A percentile compares a stretch with the other conserved stretches of the same genome.
Conservation (phyloP, 2,888 invertebrate genomes). For the Endotricha flammealis region DNA sequence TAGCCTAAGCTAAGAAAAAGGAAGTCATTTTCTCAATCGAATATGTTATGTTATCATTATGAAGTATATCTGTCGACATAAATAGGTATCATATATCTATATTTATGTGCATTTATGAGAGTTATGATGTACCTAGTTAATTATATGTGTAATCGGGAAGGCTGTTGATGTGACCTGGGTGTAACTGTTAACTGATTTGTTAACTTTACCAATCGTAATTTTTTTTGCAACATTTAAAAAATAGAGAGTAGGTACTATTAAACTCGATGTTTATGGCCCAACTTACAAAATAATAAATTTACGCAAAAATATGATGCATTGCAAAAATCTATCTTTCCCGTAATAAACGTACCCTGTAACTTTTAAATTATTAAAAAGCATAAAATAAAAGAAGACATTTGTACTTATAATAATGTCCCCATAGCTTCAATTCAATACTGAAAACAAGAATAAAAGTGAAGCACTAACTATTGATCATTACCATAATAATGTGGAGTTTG, state of each 20-base stretch:
- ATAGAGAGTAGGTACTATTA: background rate
- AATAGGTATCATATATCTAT: conserved; percentile 38
- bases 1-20: conserved; percentile 74
- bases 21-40: conserved; percentile 46
- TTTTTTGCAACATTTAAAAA: conserved; percentile 38
- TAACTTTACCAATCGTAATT: conserved; percentile 56
- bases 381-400: background rate
- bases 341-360: background rate
- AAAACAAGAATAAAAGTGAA: background rate
- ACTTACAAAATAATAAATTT: background rate
- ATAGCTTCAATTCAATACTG: background rate
- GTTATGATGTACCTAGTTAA: conserved; percentile 42
- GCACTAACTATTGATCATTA: background rate
- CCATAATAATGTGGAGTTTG: conserved; percentile 28
- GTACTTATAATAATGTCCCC: background rate
- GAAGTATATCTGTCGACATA: conserved; percentile 31
- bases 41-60: conserved; percentile 33
- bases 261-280: conserved; percentile 4
- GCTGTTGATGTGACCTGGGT: conserved; percentile 77
- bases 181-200: conserved; percentile 51
- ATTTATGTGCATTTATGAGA: conserved; percentile 47
- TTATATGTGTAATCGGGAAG: conserved; percentile 42
- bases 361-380: background rate
- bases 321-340: background rate
- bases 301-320: background rate